phyloP scores from a whole-genome alignment of 2,797 vertebrate species.

The Peromyscus nudipes region DNA sequence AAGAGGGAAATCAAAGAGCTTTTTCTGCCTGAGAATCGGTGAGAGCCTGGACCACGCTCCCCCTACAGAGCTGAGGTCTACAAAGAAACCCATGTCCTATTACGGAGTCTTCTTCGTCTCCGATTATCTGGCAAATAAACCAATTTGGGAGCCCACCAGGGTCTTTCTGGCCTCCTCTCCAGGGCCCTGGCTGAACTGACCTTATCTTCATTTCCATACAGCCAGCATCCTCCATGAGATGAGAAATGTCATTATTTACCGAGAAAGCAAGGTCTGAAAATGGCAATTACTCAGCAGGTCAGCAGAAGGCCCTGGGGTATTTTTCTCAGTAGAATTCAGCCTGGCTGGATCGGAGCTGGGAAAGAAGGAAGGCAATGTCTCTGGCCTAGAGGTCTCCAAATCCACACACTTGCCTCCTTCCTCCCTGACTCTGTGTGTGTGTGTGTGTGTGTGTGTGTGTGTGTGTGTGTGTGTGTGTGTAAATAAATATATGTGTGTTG shows the following conservation, averaged over 20 bases:
- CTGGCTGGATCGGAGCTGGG: fast-evolving
- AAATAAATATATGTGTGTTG: not conserved
- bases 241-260: slow-evolving; percentile 36
- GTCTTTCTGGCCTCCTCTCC: slow-evolving; percentile 51
- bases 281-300: not conserved
- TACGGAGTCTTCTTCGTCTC: fast-evolving
- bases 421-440: not conserved
- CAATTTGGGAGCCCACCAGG: slow-evolving; percentile 10
- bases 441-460: not conserved
- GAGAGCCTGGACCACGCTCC: fast-evolving
- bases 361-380: not conserved
- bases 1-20: not conserved
- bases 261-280: not conserved
- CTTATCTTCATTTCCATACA: not conserved
- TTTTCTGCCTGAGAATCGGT: not conserved
- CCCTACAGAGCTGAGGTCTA: not conserved
- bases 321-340: fast-evolving
- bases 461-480: not conserved
- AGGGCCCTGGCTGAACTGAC: not conserved
- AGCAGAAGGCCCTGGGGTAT: not conserved
- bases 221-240: not conserved
- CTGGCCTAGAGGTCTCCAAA: not conserved
- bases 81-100: not conserved
- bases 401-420: fast-evolving
- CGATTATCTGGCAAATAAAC: slow-evolving; percentile 59